phyloP scores from a whole-genome alignment of 2,113 vertebrate genomes.

The Pantherophis guttatus region DNA sequence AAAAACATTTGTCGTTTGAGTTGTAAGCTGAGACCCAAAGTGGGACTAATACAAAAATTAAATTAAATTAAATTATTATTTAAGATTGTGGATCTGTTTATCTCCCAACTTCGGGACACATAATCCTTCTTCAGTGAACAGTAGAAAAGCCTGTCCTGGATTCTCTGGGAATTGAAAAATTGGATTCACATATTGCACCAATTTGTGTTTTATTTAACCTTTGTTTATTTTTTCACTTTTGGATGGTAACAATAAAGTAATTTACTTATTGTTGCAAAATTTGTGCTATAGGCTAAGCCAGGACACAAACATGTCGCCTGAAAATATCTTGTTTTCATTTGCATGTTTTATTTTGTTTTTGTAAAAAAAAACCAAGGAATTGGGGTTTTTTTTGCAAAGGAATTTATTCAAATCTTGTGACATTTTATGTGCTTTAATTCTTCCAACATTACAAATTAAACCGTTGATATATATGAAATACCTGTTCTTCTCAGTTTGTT shows the following conservation, averaged over 20 bases:
- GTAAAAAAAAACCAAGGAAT: neutral
- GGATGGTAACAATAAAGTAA: neutral
- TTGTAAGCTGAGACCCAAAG: neutral
- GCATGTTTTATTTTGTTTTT: neutral
- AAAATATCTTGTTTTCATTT: neutral
- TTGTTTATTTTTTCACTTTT: neutral
- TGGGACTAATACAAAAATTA: neutral
- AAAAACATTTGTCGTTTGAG: neutral
- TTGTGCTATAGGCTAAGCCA: neutral
- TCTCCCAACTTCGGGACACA: neutral
- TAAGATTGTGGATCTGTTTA: neutral
- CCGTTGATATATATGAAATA: neutral
- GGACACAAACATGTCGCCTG: neutral
- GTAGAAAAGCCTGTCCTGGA: neutral
- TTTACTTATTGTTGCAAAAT: neutral
- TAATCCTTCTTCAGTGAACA: neutral
- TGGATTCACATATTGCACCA: neutral
- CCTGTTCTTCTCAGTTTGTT: neutral
- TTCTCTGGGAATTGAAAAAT: neutral
- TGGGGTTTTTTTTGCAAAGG: neutral
- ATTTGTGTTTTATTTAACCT: neutral
- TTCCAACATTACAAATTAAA: neutral
- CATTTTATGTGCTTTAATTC: neutral
- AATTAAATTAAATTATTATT: neutral
- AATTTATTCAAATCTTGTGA: neutral